phyloP scores from a whole-genome alignment of 2,888 invertebrate species.

The Epinotia brunnichana region DNA sequence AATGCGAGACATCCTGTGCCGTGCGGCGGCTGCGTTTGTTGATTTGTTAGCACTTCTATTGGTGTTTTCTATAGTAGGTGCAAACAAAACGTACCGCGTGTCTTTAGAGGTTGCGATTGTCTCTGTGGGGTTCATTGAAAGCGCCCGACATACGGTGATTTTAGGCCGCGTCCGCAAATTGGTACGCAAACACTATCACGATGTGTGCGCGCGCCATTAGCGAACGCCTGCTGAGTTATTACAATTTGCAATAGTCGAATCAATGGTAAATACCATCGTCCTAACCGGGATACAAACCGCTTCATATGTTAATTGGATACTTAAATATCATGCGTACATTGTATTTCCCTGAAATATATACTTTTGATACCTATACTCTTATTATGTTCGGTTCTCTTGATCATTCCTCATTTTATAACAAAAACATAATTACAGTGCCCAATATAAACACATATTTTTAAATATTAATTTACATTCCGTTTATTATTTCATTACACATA shows the following conservation, averaged over 20 bases:
- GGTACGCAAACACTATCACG: conserved; percentile 59
- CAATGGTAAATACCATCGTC: conserved; percentile 25
- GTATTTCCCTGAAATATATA: not conserved
- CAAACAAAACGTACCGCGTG: conserved; percentile 70
- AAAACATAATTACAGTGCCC: no score
- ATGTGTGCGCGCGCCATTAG: conserved; percentile 46
- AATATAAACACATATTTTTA: no score
- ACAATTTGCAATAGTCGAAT: conserved; percentile 45
- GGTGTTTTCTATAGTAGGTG: conserved; percentile 71
- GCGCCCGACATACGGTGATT: conserved; percentile 55
- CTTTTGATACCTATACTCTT: no score
- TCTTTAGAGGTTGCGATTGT: conserved; percentile 61
- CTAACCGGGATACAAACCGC: conserved; percentile 5
- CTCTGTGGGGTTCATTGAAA: conserved; percentile 54
- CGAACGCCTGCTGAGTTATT: conserved; percentile 50
- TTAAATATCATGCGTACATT: conserved; percentile 4
- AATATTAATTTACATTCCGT: no score
- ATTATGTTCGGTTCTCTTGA: not conserved
- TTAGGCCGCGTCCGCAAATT: conserved; percentile 56
- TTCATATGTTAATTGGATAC: conserved; percentile 13
- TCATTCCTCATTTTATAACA: no score
- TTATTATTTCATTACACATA: no score
- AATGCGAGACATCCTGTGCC: conserved; percentile 75
- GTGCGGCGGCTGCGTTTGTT: conserved; percentile 72
- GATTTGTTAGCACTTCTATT: conserved; percentile 78